Evolutionary conservation across 2,797 vertebrate genomes (phyloP).

Genomic region (Synanceia verrucosa): DNA sequence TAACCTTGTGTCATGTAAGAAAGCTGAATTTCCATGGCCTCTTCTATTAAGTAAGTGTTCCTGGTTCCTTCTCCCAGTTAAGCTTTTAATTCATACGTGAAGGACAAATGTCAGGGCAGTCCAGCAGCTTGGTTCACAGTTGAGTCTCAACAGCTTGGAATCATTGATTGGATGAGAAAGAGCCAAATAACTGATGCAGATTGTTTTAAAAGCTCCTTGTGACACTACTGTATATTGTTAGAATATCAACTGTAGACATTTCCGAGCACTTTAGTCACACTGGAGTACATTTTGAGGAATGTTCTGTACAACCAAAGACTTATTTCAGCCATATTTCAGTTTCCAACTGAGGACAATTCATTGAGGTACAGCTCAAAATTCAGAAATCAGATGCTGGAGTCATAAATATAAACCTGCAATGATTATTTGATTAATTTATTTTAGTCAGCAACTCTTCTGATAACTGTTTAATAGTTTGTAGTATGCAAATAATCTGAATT

Average conservation of each 20-base stretch:
- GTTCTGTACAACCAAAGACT: background rate
- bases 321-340: background rate
- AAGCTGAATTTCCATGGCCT: background rate
- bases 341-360: background rate
- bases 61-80: background rate
- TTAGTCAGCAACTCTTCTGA: background rate
- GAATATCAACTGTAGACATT: background rate
- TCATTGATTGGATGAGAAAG: conserved; percentile 39
- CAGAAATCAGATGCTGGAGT: background rate
- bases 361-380: background rate
- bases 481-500: background rate
- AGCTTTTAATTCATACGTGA: conserved; percentile 60
- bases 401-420: background rate
- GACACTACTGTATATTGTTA: background rate
- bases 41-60: background rate
- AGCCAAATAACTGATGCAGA: conserved; percentile 13
- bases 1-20: background rate
- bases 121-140: conserved; percentile 22
- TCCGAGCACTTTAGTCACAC: background rate
- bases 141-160: conserved; percentile 27
- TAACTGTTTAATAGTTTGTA: background rate
- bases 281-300: background rate
- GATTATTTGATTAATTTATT: background rate
- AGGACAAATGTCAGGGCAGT: conserved; percentile 51
- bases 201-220: background rate